phyloP scores from a whole-genome alignment of 2,113 vertebrate species.

The Scalopus aquaticus region DNA sequence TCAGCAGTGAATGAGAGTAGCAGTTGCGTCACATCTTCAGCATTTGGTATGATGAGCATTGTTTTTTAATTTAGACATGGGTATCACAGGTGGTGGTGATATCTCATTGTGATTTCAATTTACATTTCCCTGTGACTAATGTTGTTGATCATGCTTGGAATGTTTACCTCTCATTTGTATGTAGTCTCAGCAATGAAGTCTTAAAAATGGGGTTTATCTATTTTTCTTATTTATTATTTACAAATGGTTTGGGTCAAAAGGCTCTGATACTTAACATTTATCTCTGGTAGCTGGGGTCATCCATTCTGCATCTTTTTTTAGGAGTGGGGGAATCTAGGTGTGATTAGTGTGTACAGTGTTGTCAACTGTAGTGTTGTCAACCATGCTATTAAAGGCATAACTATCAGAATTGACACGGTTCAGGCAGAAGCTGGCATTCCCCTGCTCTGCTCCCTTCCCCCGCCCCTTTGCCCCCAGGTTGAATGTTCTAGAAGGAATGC shows the following conservation, averaged over 20 bases:
- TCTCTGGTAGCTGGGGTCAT: neutral
- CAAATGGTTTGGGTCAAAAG: neutral
- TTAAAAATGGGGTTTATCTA: neutral
- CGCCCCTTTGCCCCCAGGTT: neutral
- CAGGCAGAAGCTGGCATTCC: neutral
- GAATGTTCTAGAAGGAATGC: neutral
- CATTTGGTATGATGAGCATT: neutral
- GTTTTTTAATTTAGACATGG: neutral
- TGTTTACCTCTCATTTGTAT: neutral
- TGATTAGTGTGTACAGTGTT: neutral
- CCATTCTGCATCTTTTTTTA: neutral
- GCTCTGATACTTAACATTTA: neutral
- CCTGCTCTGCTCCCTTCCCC: too few relatives aligned
- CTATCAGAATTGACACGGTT: neutral
- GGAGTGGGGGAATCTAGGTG: neutral
- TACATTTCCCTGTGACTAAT: neutral
- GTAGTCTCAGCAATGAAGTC: neutral
- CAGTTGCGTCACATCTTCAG: neutral
- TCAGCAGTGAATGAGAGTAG: neutral
- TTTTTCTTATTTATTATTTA: neutral
- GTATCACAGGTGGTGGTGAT: neutral
- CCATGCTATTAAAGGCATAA: neutral
- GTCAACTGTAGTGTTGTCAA: too few relatives aligned
- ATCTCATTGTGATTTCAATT: neutral
- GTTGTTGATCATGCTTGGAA: neutral